Base-by-base conservation (phyloP, 2,888 invertebrate species). In the Deilephila elpenor region DNA sequence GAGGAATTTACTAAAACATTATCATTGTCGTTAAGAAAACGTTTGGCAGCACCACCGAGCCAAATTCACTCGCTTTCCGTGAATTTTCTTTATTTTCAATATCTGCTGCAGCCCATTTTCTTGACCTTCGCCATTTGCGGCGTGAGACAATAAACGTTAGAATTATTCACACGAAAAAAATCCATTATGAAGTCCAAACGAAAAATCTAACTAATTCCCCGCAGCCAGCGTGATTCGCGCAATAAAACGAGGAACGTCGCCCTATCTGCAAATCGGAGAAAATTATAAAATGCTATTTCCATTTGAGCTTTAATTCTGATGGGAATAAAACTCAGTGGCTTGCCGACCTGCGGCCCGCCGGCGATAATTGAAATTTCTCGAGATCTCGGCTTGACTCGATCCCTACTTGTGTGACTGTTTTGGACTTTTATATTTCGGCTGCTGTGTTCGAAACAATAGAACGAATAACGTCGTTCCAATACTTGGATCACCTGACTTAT, bases 221-320 rank as follows among this genome's bases (percentile, higher is more conserved):
- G 32, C 44, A 44, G 59, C 17, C 71, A 59, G 56, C 62, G 71
- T 20, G 20, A 61, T 61, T 62, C 77, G 72, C 74, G 75, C 79
- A 81, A 81, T 83, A 81, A 82, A 84, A 80, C 76, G 80, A 64
- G 44, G 20, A 64, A 67, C 20, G 67, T 67, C 67, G 44, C 75
- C 77, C 80, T 81, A 84, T 85, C 84, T 82, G 78, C 77, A 82
- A 87, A 88, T 86, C 82, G 82, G 78, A 76, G 84, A 67, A 83
- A 84, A 89, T 90, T 89, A 89, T 88, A 89, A 88, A 90, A 87
- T 85, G 85, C 83, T 83, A 86, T 53, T 87, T 88, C 87, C 87
- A 87, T 89, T 88, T 83, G 86, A 83, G 86, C 80, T 88, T 88
- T 88, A 86, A 89, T 85, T 88, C 88, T 84, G 81, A 78, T 79